Percentiles rank a stretch among this genome's conserved stretches.
Evolutionary conservation across 2,797 vertebrate genomes (phyloP).

Genomic region (Iguana delicatissima): DNA sequence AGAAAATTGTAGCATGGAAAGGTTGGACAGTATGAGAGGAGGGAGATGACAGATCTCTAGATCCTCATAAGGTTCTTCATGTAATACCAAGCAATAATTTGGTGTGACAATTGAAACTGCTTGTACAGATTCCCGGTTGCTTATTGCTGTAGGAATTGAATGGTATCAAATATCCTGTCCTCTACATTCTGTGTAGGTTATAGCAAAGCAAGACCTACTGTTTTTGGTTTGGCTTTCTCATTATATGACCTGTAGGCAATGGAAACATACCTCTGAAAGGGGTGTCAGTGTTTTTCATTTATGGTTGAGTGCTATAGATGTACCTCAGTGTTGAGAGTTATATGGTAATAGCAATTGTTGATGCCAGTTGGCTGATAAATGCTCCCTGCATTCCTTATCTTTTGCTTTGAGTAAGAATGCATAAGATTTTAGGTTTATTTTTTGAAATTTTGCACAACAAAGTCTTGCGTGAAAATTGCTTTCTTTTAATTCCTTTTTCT

Average conservation of each 20-base stretch:
- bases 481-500: background rate
- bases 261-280: background rate
- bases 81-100: background rate
- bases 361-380: background rate
- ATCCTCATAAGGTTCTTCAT: background rate
- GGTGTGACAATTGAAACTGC: background rate
- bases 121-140: background rate
- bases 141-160: background rate
- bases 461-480: fast-evolving
- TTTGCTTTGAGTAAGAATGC: too few species aligned
- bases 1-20: background rate
- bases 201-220: background rate
- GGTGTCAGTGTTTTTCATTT: background rate
- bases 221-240: background rate
- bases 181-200: background rate
- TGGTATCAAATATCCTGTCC: background rate
- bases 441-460: background rate
- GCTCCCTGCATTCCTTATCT: too few species aligned
- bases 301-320: background rate
- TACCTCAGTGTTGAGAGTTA: background rate
- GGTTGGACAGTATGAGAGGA: background rate
- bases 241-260: background rate
- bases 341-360: too few species aligned
- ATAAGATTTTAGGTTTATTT: fast-evolving
- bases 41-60: background rate